Conservation (phyloP, 2,797 vertebrate species). For the Pelodytes ibericus region DNA sequence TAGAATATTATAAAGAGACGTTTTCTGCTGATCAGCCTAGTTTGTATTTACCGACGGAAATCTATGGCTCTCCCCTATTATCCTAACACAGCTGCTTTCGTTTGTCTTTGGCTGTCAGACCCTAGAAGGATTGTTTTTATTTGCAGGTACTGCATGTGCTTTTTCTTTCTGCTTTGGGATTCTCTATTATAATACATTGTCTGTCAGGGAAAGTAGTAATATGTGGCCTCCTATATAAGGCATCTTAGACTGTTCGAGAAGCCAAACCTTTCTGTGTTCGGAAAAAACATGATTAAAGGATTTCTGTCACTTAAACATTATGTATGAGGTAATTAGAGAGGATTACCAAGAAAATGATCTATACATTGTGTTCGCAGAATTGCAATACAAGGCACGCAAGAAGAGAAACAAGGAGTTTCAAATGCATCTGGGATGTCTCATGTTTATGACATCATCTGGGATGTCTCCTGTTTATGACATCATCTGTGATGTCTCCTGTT, state of each 20-base stretch:
- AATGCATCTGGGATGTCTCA: too few species aligned
- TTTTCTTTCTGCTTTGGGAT: constrained; percentile 42
- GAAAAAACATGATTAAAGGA: too few species aligned
- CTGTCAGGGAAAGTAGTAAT: constrained; percentile 28
- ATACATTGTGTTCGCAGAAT: too few species aligned
- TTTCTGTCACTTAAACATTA: too few species aligned
- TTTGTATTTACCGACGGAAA: constrained; percentile 50
- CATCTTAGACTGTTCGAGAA: not conserved
- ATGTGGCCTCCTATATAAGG: not conserved
- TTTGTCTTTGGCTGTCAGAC: constrained; percentile 33
- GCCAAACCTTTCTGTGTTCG: too few species aligned
- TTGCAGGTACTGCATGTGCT: constrained; percentile 39
- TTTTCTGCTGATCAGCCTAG: constrained; percentile 25
- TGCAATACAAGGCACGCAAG: too few species aligned
- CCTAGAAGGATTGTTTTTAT: constrained; percentile 7
- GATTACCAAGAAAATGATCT: too few species aligned
- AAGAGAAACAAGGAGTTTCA: too few species aligned
- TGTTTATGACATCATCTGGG: too few species aligned
- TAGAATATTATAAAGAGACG: constrained; percentile 37
- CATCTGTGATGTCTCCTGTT: too few species aligned
- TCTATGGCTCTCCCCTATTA: constrained; percentile 21
- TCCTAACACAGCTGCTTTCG: constrained; percentile 25
- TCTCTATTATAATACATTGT: constrained; percentile 28
- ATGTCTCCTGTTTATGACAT: too few species aligned
- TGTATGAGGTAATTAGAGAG: too few species aligned